Base-by-base conservation (phyloP, 2,797 vertebrate genomes). In the Micrastur ruficollis region DNA sequence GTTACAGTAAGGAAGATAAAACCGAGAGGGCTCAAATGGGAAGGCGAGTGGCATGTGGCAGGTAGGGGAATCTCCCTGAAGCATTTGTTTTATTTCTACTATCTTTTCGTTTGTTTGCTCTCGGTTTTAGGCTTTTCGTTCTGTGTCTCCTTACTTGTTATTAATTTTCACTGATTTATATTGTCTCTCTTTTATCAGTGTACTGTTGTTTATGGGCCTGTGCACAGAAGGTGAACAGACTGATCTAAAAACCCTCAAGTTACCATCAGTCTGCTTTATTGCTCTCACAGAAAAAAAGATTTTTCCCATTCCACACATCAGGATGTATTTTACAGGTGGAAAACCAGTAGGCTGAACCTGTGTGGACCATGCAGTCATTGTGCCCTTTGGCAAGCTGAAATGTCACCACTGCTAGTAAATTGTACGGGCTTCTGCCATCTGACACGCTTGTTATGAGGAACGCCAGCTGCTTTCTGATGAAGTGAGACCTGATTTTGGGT, bases 341-440 rank as follows among this genome's bases (percentile, higher is more conserved):
- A 70, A 29, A 65, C 29, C 2, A n/a, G 26, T 12, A 40, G 15
- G 36, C 31, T 46, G n/a, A 36, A 20, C 20, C 14, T 25, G 15
- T 4, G 25, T 17, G 7, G 31, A n/a, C 23, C 4, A 2, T 6
- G 11, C 49, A 29, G 8, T 14, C 40, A 3, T 1, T 47, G 29
- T 31, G 19, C 21, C 19, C 21, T 53, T 23, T 4, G 22, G 42
- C 32, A 62, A 29, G 13, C 36, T 46, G 55, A 49, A 50, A 16
- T 9, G 14, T 32, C 44, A 22, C 22, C 44, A 22, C 22, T 14
- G 15, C 34, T n/a, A 23, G 32, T 12, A 11, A 34, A 9, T 1
- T 8, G 11, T 20, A 9, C 4, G 22, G 19, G 21, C 23, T 86
- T 75, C 49, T 34, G 38, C 27, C 31, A 29, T 10, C 12, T 6